A percentile compares a stretch with the other conserved stretches of the same genome.
Conservation (phyloP, 1,140 invertebrate species). For the Phymorhynchus buccinoides region DNA sequence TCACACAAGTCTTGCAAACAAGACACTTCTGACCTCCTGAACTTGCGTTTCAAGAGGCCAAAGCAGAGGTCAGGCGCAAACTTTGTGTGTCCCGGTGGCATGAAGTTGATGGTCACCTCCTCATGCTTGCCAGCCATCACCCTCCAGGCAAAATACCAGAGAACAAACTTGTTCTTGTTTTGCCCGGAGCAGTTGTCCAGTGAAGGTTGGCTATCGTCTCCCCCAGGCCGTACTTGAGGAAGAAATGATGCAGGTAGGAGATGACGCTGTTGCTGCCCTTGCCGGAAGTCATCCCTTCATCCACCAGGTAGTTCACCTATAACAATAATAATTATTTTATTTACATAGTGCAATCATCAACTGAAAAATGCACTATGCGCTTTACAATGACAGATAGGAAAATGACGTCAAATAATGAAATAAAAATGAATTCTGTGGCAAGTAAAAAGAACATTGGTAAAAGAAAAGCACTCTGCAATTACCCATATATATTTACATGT, state of each 20-base stretch:
- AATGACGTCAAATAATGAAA: too few species aligned
- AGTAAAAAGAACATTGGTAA: too few species aligned
- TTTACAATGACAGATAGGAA: too few species aligned
- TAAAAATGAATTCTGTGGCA: too few species aligned
- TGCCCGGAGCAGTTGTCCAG: conserved; percentile 58
- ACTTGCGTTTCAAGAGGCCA: conserved; percentile 52
- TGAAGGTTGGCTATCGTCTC: conserved; percentile 47
- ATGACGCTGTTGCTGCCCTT: conserved; percentile 58
- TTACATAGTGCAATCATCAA: too few species aligned
- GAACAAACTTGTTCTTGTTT: conserved; percentile 58
- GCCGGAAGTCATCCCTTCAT: conserved; percentile 21
- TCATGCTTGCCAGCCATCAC: conserved; percentile 43
- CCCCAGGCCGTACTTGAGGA: conserved; percentile 52
- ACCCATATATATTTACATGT: too few species aligned
- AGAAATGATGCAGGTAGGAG: conserved; percentile 52
- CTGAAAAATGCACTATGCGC: too few species aligned
- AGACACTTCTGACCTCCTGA: conserved; percentile 40
- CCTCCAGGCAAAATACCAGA: conserved; percentile 58
- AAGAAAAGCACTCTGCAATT: too few species aligned
- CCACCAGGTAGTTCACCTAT: not conserved
- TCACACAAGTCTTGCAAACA: conserved; percentile 45
- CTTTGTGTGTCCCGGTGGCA: conserved; percentile 56
- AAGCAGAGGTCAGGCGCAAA: conserved; percentile 58
- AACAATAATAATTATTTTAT: too few species aligned
- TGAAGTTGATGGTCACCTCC: conserved; percentile 45